Base-by-base conservation (phyloP, 2,888 invertebrate genomes). In the Troides oblongomaculatus region DNA sequence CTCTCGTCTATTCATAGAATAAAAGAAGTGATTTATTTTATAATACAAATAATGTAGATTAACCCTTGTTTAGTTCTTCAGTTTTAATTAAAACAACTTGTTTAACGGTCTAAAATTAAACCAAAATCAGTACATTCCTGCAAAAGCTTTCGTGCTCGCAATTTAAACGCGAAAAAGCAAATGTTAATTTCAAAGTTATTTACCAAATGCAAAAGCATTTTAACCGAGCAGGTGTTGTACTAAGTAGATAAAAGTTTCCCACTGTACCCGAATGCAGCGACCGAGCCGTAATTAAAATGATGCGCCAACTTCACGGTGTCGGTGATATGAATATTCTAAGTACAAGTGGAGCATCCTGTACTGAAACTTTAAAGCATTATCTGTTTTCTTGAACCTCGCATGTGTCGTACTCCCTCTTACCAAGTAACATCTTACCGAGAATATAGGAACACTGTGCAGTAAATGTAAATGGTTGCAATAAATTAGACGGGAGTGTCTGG, bases 211-310 rank as follows among this genome's bases (percentile, higher is more conserved):
- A 36, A 65, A 57, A 69, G 59, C 21, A 66, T 79, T 80, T 77
- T 75, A 77, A 77, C 74, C 72, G 74, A 73, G 43, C 82, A 81
- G 83, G 81, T 83, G 81, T 79, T 81, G 80, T 75, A 64, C 46
- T 58, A 58, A 84, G 81, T 80, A 79, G 79, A 77, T 79, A 78
- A 79, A 85, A 84, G 78, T 84, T 85, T 78, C 73, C 73, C 66
- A 46, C 25, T 62, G 43, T 46, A 46, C 58, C 25, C 21, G 61
- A 66, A 66, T 66, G 25, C 39, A 36, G 39, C 66, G 63, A n/a
- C 53, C 66, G 69, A 69, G 74, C 72, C 65, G 75, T 76, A 77
- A 78, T 78, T 77, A 78, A 78, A 78, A 74, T 74, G 73, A 71
- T 62, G 64, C 72, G 73, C 72, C 64, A 78, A 76, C 73, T 76